Evolutionary conservation across 2,888 invertebrate genomes (phyloP).

Genomic region (Notodonta ziczac): DNA sequence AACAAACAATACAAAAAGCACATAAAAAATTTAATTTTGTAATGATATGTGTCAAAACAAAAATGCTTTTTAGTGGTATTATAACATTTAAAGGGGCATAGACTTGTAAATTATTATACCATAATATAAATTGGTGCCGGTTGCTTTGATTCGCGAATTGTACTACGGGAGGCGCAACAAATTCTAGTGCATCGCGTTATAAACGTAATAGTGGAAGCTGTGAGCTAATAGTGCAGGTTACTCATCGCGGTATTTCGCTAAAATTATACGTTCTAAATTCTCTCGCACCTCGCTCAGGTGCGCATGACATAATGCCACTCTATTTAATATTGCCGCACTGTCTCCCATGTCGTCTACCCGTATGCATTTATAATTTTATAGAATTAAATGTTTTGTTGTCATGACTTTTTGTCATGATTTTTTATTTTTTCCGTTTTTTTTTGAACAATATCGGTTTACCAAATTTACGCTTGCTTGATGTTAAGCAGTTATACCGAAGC

Average conservation of each 20-base stretch:
- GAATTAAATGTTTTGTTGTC: background rate
- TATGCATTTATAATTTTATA: background rate
- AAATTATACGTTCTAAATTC: slow-evolving; percentile 77
- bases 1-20: no score
- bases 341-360: background rate
- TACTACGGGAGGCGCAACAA: slow-evolving; percentile 9
- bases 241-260: slow-evolving; percentile 73
- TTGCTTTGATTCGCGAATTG: background rate
- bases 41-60: no score
- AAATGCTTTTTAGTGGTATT: no score
- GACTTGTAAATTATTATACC: no score
- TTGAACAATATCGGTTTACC: no score
- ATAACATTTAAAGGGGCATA: no score
- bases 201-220: slow-evolving; percentile 42
- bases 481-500: no score
- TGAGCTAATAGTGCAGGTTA: slow-evolving; percentile 53
- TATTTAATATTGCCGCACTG: background rate
- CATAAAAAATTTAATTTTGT: no score
- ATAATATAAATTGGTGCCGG: background rate
- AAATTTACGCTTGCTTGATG: no score
- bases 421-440: no score
- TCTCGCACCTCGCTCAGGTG: slow-evolving; percentile 61
- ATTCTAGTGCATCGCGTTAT: slow-evolving; percentile 30
- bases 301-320: slow-evolving; percentile 37
- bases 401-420: no score